Evolutionary conservation across 2,888 invertebrate species (phyloP).

Genomic region (Ophraella communa): DNA sequence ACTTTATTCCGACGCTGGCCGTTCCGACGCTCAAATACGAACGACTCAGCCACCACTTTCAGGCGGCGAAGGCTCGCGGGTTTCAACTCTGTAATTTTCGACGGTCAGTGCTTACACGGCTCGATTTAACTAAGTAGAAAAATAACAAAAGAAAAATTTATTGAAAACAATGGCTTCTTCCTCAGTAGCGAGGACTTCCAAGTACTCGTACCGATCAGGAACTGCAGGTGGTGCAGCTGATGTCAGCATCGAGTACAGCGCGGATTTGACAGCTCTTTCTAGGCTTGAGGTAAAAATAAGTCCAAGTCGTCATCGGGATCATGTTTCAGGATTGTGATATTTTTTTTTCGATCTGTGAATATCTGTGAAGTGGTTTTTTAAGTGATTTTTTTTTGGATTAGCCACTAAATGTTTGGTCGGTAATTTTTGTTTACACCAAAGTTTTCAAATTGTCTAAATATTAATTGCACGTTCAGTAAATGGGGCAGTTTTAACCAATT

Average conservation of each 20-base stretch:
- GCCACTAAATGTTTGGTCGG: conserved; percentile 10
- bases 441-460: neutral
- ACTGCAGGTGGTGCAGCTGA: conserved; percentile 78
- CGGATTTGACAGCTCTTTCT: conserved; percentile 92
- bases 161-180: conserved; percentile 47
- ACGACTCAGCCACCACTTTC: conserved; percentile 67
- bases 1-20: conserved; percentile 53
- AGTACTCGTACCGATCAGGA: conserved; percentile 91
- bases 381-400: conserved; percentile 20
- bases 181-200: conserved; percentile 75
- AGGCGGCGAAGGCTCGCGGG: conserved; percentile 65
- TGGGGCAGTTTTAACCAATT: too few relatives aligned
- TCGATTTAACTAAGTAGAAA: conserved; percentile 16
- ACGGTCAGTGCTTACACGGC: conserved; percentile 55
- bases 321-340: conserved; percentile 26
- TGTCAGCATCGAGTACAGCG: conserved; percentile 94
- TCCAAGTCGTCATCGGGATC: conserved; percentile 26
- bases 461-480: too few relatives aligned
- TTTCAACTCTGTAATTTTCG: conserved; percentile 56
- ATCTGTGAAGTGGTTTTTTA: conserved; percentile 36
- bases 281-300: conserved; percentile 86
- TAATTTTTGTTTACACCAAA: neutral
- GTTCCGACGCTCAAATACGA: conserved; percentile 66
- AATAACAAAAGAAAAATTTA: conserved; percentile 30
- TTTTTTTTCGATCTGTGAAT: conserved; percentile 19